Base-by-base conservation (phyloP, 2,113 vertebrate species). In the Tautogolabrus adspersus region DNA sequence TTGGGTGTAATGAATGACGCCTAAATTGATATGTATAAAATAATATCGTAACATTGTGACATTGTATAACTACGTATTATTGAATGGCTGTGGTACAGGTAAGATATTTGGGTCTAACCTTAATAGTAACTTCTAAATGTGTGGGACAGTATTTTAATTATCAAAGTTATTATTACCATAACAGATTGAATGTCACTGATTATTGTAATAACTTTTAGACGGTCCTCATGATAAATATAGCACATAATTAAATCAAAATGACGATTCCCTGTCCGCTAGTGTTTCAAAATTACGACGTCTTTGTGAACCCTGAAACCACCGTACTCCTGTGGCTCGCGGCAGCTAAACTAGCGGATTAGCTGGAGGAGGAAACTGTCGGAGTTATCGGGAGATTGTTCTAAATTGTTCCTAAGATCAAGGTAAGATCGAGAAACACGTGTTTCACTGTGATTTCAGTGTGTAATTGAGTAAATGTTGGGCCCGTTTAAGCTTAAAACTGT, bases 291-390 rank as follows among this genome's bases (percentile, higher is more conserved):
- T 77, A 42, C 76, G 22, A 79, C 9, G 40, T 70, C 2, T 52
- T 8, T 1, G 12, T 16, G 21, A 30, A 1, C 2, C 3, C 0
- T 79, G 49, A 91, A 91, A 8, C 79, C 79, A 69, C 22, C 83
- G 22, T 1, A 8, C 6, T 21, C 5, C 5, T 6, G 3, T 10
- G 30, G 57, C 9, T 63, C 37, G 30, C 2, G 3, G 10, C 7
- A 16, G 57, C 66, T 66, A 61, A 82, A 18, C 40, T 46, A 55
- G 16, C 65, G 62, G 84, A 85, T 86, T 70, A 84, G 12, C 60
- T 9, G 10, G 2, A 12, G 8, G 40, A 18, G 13, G 30, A 34
- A 46, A 2, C 54, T 1, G 12, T 22, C 7, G 19, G 11, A 67
- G 58, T n/a, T 26, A 21, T 62, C 22, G 18, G 15, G 2, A 3